Base-by-base conservation (phyloP, 2,888 invertebrate genomes). In the Melanostoma scalare region DNA sequence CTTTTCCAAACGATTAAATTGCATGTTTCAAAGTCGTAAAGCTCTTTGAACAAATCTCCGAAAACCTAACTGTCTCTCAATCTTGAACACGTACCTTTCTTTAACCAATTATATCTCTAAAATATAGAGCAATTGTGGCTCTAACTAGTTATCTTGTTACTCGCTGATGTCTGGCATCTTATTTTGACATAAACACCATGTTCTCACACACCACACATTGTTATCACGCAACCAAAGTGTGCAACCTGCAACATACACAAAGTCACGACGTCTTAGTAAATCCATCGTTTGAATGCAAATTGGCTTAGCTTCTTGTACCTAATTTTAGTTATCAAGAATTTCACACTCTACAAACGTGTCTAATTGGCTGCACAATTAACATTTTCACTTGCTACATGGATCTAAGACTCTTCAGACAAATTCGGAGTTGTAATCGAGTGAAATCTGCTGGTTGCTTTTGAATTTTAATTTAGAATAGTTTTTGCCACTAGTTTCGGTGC, bases 331-430 rank as follows among this genome's bases (percentile, higher is more conserved):
- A 61, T 63, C 63, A 72, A 44, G 8, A 67, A 53, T 40, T 81
- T 67, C 56, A 72, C 72, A 77, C 81, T 77, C 72, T 67, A 77
- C 42, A 72, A 72, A 77, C 81, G 71, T 61, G 42, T 77, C 77
- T 82, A 77, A 77, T 82, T 77, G 68, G 68, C 67, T 48, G 68
- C 50, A 61, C 72, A 72, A 81, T 81, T 81, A 82, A 50, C 68
- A 77, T 82, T 72, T 75, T 20, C 20, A 20, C 20, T 20, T 20
- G 20, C 20, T 20, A 56, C 46, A 71, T 38, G 52, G 52, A 50
- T 53, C 61, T 61, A 46, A 68, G 20, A 20, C 20, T 20, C 38
- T 60, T 44, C 40, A 42, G 8, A 35, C 52, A n/a, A 48, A 63
- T 10, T 48, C 56, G 50, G 44, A 76, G 20, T 20, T 20, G 20